Evolutionary conservation across 2,113 vertebrate species (phyloP).

Genomic region (Manacus vitellinus): DNA sequence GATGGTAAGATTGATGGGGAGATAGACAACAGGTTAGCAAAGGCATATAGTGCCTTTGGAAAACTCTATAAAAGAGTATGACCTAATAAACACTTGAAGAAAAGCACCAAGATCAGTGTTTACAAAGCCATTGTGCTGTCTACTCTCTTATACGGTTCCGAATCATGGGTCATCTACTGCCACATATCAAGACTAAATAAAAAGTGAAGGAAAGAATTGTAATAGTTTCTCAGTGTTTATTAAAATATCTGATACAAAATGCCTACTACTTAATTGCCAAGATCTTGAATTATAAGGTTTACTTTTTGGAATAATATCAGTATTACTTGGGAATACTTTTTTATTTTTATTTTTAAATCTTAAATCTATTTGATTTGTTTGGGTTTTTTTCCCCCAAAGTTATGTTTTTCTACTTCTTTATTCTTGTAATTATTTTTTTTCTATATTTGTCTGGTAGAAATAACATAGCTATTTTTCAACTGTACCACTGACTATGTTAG

Average conservation of each 20-base stretch:
- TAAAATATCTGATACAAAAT: neutral
- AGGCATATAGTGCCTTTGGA: no score
- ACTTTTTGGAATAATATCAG: neutral
- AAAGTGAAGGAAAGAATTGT: neutral
- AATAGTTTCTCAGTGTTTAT: neutral
- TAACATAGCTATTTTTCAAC: neutral
- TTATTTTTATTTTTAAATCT: neutral
- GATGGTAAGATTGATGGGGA: no score
- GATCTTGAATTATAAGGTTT: neutral
- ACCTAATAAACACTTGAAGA: no score
- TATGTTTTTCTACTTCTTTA: neutral
- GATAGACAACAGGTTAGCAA: no score
- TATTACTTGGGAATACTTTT: neutral
- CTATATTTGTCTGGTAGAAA: neutral
- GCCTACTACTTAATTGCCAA: neutral
- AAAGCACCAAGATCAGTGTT: no score
- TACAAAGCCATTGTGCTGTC: no score
- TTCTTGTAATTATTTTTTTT: neutral
- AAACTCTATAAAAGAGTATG: no score
- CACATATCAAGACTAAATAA: neutral
- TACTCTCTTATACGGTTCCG: no score
- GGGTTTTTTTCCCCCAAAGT: accelerated
- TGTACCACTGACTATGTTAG: neutral
- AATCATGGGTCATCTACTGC: no score
- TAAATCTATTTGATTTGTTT: neutral